Conservation (phyloP, 1,140 invertebrate genomes). For the Atopsyche davidsoni region DNA sequence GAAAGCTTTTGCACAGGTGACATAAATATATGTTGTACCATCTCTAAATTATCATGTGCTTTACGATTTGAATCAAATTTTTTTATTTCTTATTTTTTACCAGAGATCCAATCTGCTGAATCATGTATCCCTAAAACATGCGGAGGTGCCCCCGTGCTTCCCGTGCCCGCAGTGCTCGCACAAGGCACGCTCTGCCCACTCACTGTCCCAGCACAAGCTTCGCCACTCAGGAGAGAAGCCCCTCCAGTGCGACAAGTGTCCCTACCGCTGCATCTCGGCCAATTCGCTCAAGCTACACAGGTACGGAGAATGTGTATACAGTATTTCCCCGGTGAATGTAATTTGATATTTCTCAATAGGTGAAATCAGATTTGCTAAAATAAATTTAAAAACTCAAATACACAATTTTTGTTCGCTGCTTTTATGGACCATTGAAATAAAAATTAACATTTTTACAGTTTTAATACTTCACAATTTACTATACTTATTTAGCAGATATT, state of each 20-base stretch:
- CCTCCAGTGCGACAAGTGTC: slow-evolving; percentile 15
- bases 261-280: slow-evolving; percentile 6
- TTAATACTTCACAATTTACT: no score
- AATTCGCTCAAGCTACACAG: slow-evolving; percentile 19
- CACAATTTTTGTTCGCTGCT: no score
- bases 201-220: slow-evolving; percentile 11
- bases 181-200: slow-evolving; percentile 2
- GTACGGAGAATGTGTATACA: no score
- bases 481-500: no score
- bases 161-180: slow-evolving; percentile 12
- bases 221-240: slow-evolving; percentile 18
- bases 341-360: no score
- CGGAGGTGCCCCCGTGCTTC: neutral
- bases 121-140: slow-evolving; percentile 15
- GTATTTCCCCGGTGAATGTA: no score
- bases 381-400: no score
- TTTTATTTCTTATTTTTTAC: neutral
- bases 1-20: slow-evolving; percentile 17
- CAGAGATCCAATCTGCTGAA: slow-evolving; percentile 25
- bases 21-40: neutral
- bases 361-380: no score
- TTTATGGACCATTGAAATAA: no score
- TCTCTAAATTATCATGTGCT: neutral
- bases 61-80: neutral
- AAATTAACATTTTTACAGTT: no score